phyloP scores from a whole-genome alignment of 2,888 invertebrate species.

The Perizoma affinitatum region DNA sequence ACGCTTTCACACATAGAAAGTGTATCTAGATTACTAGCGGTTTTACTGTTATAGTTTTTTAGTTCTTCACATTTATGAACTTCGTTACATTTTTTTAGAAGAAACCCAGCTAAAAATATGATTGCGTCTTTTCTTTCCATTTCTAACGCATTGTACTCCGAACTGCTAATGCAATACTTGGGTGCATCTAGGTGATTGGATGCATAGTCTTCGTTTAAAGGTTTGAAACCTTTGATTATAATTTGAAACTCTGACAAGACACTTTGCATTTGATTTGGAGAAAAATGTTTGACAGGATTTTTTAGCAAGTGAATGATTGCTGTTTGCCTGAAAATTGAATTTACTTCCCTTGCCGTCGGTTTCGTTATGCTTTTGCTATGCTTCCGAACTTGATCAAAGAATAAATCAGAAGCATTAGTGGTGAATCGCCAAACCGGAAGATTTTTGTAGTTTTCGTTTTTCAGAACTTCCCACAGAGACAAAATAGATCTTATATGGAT shows the following conservation, averaged over 20 bases:
- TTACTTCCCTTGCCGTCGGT: constrained; percentile 26
- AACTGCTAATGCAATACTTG: constrained; percentile 7
- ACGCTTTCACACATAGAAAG: constrained; percentile 28
- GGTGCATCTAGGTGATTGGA: not conserved
- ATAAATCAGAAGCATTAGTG: constrained; percentile 13
- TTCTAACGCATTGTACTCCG: constrained; percentile 21
- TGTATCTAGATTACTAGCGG: constrained; percentile 11
- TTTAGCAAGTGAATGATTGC: constrained; percentile 23
- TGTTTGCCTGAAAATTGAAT: constrained; percentile 26
- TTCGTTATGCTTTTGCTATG: constrained; percentile 16
- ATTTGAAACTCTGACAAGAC: constrained; percentile 15
- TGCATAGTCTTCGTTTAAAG: not conserved
- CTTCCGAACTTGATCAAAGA: constrained; percentile 22
- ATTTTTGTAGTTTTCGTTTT: constrained; percentile 5
- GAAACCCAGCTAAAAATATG: constrained; percentile 29
- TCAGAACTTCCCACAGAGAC: constrained; percentile 12
- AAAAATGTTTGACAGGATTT: constrained; percentile 3
- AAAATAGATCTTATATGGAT: constrained; percentile 16
- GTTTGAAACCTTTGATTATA: constrained; percentile 7
- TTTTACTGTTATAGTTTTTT: constrained; percentile 8
- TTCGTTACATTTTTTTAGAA: constrained; percentile 28
- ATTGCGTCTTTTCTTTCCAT: constrained; percentile 22
- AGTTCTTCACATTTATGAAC: constrained; percentile 22
- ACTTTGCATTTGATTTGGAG: constrained; percentile 7
- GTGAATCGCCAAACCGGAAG: constrained; percentile 22